Evolutionary conservation across 2,888 invertebrate species (phyloP), one percentile per base, ranked within the genome.

Genomic region (Catotricha subobsoleta): DNA sequence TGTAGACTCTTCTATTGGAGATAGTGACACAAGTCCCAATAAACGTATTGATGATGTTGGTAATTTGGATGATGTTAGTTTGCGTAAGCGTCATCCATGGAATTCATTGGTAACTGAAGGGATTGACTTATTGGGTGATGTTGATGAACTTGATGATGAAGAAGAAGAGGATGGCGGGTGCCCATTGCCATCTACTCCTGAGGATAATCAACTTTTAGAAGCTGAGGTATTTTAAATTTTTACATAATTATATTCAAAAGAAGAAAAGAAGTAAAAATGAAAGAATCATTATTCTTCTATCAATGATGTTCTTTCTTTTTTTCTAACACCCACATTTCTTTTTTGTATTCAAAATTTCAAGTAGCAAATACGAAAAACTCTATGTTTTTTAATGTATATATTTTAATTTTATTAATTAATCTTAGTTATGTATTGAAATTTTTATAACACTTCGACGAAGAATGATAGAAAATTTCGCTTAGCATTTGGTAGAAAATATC

Each of bases 101-200:
- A 53, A 54, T 31, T 58, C 60, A 2, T 44, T 61, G 7, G 55
- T 54, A 40, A 48, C 55, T 15, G 56, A 56, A 28, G 40, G 29
- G 13, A 57, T 57, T 45, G 61, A 61, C 48, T 48, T 61, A 38
- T 49, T 60, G 2, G 62, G 44, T 15, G 45, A 55, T 35, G 36
- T 27, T 20, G 45, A 44, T 38, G 58, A 59, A 31, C 59, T 59
- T 31, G 57, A 58, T 43, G 60, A 55, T 43, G 51, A 60, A 28
- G 59, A 54, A 20, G 60, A 60, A 52, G 82, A 83, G 52, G 84
- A 83, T 55, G 83, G 80, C 49, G 86, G 86, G 27, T 86, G 84
- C 55, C 82, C 86, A 3, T 58, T 86, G 50, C 86, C 86, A 3
- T 84, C 84, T 16, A 86, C 86, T 8, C 86, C 86, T 2, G 84